Base-by-base conservation (phyloP, 2,797 vertebrate species). In the Notoglanidium macrostoma region DNA sequence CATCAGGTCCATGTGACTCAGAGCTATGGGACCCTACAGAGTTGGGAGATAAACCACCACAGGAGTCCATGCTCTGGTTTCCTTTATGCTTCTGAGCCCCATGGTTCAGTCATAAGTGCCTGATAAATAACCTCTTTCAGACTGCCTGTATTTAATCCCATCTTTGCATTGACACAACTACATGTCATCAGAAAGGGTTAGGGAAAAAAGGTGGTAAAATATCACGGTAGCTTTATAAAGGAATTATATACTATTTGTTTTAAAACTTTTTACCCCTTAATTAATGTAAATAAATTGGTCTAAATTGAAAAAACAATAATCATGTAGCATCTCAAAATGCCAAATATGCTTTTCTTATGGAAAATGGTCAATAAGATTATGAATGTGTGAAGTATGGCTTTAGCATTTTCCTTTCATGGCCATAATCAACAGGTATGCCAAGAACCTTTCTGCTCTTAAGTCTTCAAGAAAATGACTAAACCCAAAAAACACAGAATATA, bases 1-100 rank as follows among this genome's bases (percentile, higher is more conserved):
- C 80, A 35, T 85, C 88, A 49, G 32, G 88, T 89, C 87, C 92
- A 93, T 89, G 92, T 94, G 93, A 93, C 88, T 86, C 88, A 88
- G 90, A 87, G 89, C 90, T 86, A 88, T 83, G 68, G 91, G 54
- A 89, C 77, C 82, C 87, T 32, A 70, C 87, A 89, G 88, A 63
- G 79, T 81, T 87, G 83, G 59, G 85, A 88, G 89, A 78, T 92
- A 92, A 93, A 92, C 90, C 85, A 83, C 84, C 32, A 40, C 76
- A 85, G 57, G 61, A 65, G 46, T 80, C 88, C 72, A 68, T 88
- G 76, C 72, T 12, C 61, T 78, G 54, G 65, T 57, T 79, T 65
- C 2, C 76, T 63, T 84, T 74, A 90, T 72, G 83, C 70, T 46
- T 35, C 81, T 84, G 81, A 49, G 76, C 55, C 54, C 61, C 32